Base-by-base conservation (phyloP, 1,140 invertebrate species). In the Tetraneura akinire region DNA sequence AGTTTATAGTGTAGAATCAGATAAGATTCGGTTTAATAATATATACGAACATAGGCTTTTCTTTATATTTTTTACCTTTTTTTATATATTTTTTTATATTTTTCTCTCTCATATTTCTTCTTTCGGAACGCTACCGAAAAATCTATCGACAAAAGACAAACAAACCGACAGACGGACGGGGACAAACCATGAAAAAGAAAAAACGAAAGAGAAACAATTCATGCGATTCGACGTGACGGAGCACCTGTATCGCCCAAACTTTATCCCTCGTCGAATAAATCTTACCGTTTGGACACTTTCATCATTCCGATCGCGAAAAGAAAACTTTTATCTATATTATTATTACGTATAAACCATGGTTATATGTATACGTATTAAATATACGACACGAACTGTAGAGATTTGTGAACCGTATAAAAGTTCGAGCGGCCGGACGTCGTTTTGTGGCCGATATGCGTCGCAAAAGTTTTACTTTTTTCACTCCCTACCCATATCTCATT, bases 191-290 rank as follows among this genome's bases (percentile, higher is more conserved):
- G 13, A 60, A 29, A 64, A 23, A 37, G 37, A 66, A 66, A 66
- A 32, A 21, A 66, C 21, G 1, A 18, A 47, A 60, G 23, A 23
- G 57, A 74, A 74, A 78, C 55, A 78, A 78, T 62, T 74, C 53
- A 29, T 47, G 53, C 42, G 37, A 78, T 47, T 29, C 74, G 55
- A 62, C 74, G 74, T 78, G 74, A 78, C 74, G 9, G 74, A 78
- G 74, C 74, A 78, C 74, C 74, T 78, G 74, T 45, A 62, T 42
- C 74, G 37, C 16, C 16, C 57, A 47, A 78, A 78, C 53, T 78
- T 78, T 78, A 78, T 78, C 51, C 74, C 74, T 23, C 74, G 51
- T 78, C 55, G 55, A 78, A 78, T 78, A 78, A 78, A 78, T 78
- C 74, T 78, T n/a, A 29, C 37, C 0, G 53, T 78, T 62, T 51